Conservation (phyloP, 2,888 invertebrate genomes). For the Adela reaumurella region DNA sequence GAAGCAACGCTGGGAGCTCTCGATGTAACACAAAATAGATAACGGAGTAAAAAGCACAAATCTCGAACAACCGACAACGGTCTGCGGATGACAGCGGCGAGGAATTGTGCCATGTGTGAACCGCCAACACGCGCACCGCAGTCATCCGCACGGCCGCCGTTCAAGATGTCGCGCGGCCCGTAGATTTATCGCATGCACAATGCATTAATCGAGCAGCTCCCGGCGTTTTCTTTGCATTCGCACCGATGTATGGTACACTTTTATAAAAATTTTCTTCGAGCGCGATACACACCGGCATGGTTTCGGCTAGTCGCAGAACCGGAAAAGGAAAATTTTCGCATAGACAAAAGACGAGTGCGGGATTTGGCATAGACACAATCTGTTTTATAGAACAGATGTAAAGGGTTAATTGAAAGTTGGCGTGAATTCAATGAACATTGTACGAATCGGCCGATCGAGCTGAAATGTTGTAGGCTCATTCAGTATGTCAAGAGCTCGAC, state of each 20-base stretch:
- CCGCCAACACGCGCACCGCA: neutral
- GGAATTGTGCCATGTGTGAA: neutral
- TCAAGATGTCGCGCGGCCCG: neutral
- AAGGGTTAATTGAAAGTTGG: no score
- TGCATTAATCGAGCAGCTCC: neutral
- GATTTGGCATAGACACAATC: neutral
- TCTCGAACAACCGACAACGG: no score
- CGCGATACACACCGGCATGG: constrained; percentile 54
- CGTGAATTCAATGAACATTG: no score
- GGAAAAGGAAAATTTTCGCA: constrained; percentile 43
- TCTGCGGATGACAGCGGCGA: neutral
- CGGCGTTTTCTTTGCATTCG: no score
- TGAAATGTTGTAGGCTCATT: no score
- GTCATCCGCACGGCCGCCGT: neutral
- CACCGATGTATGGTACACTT: no score
- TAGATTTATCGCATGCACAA: neutral
- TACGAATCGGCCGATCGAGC: no score
- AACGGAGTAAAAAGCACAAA: no score
- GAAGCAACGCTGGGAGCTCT: no score
- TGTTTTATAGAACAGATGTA: neutral
- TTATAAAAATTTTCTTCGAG: constrained; percentile 13
- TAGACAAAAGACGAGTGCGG: neutral
- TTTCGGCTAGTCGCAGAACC: constrained; percentile 56
- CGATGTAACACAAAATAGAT: no score
- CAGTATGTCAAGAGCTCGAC: no score